phyloP scores from a whole-genome alignment of 2,113 vertebrate species.

The Uropsilus gracilis region DNA sequence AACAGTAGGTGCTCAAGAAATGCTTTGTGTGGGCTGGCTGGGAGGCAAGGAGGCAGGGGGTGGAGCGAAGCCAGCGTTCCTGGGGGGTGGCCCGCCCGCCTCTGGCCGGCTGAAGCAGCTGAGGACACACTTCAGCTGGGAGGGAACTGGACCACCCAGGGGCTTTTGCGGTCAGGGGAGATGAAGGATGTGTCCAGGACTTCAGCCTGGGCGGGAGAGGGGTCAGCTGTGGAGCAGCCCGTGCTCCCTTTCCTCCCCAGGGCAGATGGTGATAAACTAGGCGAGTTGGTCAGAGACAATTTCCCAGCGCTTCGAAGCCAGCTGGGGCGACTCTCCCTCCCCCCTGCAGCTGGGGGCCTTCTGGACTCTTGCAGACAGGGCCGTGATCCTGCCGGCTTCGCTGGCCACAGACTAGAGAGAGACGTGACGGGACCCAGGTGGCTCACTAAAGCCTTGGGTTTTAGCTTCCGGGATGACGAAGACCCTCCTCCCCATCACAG shows the following conservation, averaged over 20 bases:
- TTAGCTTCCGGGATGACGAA: background rate
- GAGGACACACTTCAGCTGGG: background rate
- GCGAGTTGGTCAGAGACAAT: background rate
- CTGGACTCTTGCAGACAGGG: background rate
- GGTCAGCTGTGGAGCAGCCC: constrained; percentile 41
- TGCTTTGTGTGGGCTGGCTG: background rate
- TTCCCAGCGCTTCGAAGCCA: constrained; percentile 39
- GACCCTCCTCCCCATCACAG: background rate
- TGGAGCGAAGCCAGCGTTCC: background rate
- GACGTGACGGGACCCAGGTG: fast-evolving
- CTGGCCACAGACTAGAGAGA: no score
- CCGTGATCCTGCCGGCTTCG: background rate
- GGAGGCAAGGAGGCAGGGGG: background rate
- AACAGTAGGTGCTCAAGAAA: background rate
- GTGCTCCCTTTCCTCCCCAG: background rate
- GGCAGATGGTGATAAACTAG: background rate
- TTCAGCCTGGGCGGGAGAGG: background rate
- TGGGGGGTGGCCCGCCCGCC: background rate
- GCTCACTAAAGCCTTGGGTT: background rate
- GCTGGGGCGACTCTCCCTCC: background rate
- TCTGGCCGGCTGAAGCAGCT: background rate
- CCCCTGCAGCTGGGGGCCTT: background rate
- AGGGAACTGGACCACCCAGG: background rate
- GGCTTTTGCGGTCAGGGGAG: constrained; percentile 44
- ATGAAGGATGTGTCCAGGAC: background rate